Evolutionary conservation across 2,113 vertebrate species (phyloP).

Genomic region (Physeter macrocephalus): DNA sequence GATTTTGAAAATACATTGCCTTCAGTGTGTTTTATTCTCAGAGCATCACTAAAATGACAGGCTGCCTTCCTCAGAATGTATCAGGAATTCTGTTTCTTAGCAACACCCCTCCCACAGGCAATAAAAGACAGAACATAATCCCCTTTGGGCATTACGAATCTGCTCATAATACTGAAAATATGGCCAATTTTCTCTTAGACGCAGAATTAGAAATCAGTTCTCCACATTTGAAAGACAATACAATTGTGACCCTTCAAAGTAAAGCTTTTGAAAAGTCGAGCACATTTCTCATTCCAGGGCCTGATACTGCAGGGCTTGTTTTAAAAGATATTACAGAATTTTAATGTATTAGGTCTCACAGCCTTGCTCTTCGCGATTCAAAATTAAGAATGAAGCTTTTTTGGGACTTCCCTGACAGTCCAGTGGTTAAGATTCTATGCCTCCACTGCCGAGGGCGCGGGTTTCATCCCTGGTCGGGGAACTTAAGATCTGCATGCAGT

Average conservation of each 20-base stretch:
- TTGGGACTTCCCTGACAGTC: no score
- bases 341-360: not conserved
- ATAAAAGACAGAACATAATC: constrained; percentile 68
- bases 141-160: constrained; percentile 60
- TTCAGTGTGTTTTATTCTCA: constrained; percentile 48
- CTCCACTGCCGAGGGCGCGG: no score
- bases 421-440: no score
- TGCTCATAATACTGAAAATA: constrained; percentile 47
- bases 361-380: not conserved
- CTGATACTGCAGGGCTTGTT: not conserved
- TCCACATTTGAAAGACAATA: constrained; percentile 21
- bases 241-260: not conserved
- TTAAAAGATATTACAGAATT: not conserved
- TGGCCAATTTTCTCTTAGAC: constrained; percentile 37
- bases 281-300: not conserved
- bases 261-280: not conserved
- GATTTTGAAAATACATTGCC: not conserved
- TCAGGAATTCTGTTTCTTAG: constrained; percentile 77
- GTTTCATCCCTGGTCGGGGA: no score
- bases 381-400: constrained; percentile 41
- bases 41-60: constrained; percentile 54
- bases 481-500: no score
- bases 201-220: constrained; percentile 41
- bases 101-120: constrained; percentile 76
- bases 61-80: constrained; percentile 57